A percentile compares a stretch with the other conserved stretches of the same genome.
Conservation (phyloP, 2,113 vertebrate species). For the Lasiurus cinereus region DNA sequence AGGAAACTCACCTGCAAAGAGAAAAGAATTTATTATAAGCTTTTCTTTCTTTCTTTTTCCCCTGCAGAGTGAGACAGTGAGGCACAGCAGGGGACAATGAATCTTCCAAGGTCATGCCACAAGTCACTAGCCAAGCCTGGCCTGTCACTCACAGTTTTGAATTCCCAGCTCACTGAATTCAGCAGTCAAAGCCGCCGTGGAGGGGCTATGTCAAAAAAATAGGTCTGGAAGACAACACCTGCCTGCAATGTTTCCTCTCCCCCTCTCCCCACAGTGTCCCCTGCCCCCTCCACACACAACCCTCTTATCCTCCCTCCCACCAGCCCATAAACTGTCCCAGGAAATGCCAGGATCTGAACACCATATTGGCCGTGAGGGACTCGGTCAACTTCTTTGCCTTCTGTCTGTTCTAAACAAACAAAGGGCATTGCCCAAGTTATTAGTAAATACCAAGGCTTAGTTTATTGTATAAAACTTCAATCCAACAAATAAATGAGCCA, state of each 20-base stretch:
- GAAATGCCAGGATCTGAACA: constrained; percentile 77
- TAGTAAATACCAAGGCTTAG: constrained; percentile 90
- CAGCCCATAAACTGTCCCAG: constrained; percentile 68
- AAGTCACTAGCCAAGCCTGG: constrained; percentile 74
- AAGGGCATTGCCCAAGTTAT: constrained; percentile 87
- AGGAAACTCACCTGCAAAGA: constrained; percentile 50
- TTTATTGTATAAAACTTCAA: constrained; percentile 90
- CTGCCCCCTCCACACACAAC: neutral
- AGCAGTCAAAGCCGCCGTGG: neutral
- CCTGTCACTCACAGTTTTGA: constrained; percentile 72
- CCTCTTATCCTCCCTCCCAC: neutral
- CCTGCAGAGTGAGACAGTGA: neutral
- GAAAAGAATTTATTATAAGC: constrained; percentile 61
- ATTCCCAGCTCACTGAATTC: constrained; percentile 70
- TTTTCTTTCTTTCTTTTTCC: neutral
- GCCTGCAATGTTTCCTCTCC: neutral
- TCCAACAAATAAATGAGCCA: constrained; percentile 91
- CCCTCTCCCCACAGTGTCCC: neutral
- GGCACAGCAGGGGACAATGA: constrained; percentile 16
- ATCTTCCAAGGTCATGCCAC: constrained; percentile 76
- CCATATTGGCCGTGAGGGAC: constrained; percentile 79
- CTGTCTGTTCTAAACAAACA: constrained; percentile 87
- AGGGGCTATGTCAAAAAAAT: neutral
- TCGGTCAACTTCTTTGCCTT: constrained; percentile 79
- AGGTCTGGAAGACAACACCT: constrained; percentile 49